These are phyloP conservation scores for Melanostoma scalare DNA, from an alignment of 2,888 invertebrate species.

Conservation along the genomic window DNA sequence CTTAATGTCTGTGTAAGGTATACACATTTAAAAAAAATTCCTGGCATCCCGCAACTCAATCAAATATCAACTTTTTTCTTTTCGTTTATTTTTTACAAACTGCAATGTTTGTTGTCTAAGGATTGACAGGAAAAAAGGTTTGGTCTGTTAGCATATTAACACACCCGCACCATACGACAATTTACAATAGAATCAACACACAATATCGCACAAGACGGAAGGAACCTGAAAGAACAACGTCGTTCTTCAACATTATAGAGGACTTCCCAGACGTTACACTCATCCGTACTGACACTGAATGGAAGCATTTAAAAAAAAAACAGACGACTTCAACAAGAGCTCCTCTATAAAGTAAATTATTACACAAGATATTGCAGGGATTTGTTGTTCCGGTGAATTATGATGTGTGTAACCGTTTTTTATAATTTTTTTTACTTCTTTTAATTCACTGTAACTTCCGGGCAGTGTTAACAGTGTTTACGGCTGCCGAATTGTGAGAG, in stretches of 20 bases:
- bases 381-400: conserved; percentile 58
- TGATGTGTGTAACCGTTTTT: conserved; percentile 52
- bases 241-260: conserved; percentile 29
- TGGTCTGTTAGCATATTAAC: conserved; percentile 15
- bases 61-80: conserved; percentile 28
- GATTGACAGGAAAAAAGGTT: conserved; percentile 13
- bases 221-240: conserved; percentile 28
- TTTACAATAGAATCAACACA: conserved; percentile 16
- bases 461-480: conserved; percentile 26
- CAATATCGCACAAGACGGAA: conserved; percentile 13
- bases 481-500: conserved; percentile 62
- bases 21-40: conserved; percentile 31
- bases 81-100: conserved; percentile 10
- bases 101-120: conserved; percentile 31
- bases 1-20: neutral
- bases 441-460: conserved; percentile 31
- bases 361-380: conserved; percentile 58
- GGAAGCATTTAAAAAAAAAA: conserved; percentile 11
- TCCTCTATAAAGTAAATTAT: conserved; percentile 49
- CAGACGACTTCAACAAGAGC: conserved; percentile 9
- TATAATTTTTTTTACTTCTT: neutral
- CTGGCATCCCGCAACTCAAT: conserved; percentile 23
- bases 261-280: conserved; percentile 35
- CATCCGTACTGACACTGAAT: conserved; percentile 36
- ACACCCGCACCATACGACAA: conserved; percentile 27